Evolutionary conservation across 2,797 vertebrate species (phyloP), one percentile per base, ranked within the genome.

Genomic region (Oophaga sylvatica): DNA sequence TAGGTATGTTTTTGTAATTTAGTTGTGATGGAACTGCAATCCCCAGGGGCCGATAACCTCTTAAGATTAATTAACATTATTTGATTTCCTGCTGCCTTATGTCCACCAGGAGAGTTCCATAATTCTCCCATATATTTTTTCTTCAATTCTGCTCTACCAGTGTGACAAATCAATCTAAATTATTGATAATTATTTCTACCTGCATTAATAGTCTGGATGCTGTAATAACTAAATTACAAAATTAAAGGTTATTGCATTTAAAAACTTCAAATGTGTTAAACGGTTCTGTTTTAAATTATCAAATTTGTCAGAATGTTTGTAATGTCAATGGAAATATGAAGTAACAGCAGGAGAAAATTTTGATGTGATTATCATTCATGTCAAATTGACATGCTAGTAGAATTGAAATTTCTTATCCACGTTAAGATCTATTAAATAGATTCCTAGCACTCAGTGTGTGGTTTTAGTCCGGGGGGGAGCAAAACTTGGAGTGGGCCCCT

Each of bases 1-100:
- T 83, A 45, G 87, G 73, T 83, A 83, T 87, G 87, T 83, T 83
- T 76, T 87, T 75, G 41, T 79, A 70, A 78, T 87, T 63, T 87
- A 73, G 35, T 70, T 78, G 68, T 83, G 81, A 87, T 56, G 73
- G 31, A 68, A 83, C 11, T 57, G n/a, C 26, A 83, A 22, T 76
- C 41, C 80, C 63, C 41, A 76, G 26, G 26, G 79, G 59, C 67
- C 81, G 59, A 79, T 79, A 83, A 76, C 78, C 48, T 79, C 68
- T 83, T 83, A 11, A 78, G 68, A 83, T 59, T 83, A 79, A 76
- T 83, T 83, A 78, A 68, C 59, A 67, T 78, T 83, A 63, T 67
- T 83, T 87, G 60, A 78, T 83, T 76, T 83, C 26, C 62, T 15
- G 57, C 71, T 83, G 29, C 62, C 80, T 31, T 68, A 73, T 83